These are phyloP conservation scores for Alosa sapidissima DNA, from an alignment of 2,797 vertebrate genomes.

Conservation along the genomic window DNA sequence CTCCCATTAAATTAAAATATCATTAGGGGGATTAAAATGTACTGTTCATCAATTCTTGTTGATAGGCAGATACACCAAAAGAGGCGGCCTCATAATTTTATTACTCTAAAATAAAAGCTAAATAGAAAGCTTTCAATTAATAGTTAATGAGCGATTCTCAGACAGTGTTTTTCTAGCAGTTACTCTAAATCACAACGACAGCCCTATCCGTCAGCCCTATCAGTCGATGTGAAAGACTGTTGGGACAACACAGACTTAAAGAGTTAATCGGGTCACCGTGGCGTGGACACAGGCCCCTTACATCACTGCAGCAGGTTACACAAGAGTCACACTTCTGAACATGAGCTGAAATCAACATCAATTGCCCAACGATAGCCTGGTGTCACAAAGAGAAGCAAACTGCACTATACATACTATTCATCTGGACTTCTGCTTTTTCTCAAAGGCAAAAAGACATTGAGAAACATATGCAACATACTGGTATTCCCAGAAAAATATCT, in stretches of 20 bases:
- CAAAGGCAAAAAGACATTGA: not conserved
- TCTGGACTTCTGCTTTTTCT: not conserved
- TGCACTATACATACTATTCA: not conserved
- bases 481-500: not conserved
- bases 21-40: not conserved
- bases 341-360: not conserved
- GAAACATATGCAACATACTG: not conserved
- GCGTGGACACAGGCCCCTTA: not conserved
- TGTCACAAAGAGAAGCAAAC: not conserved
- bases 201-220: not conserved
- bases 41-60: not conserved
- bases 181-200: not conserved
- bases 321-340: not conserved
- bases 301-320: not conserved
- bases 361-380: not conserved
- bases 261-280: not conserved
- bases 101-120: not conserved
- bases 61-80: not conserved
- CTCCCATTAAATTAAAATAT: not conserved
- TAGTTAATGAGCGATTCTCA: not conserved
- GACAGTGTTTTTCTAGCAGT: not conserved
- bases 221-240: not conserved
- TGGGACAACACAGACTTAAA: constrained; percentile 1
- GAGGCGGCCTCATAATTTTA: not conserved
- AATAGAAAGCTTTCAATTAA: not conserved